Percentiles rank a stretch among this genome's conserved stretches.
phyloP scores from a whole-genome alignment of 2,797 vertebrate genomes.

The Acipenser ruthenus region DNA sequence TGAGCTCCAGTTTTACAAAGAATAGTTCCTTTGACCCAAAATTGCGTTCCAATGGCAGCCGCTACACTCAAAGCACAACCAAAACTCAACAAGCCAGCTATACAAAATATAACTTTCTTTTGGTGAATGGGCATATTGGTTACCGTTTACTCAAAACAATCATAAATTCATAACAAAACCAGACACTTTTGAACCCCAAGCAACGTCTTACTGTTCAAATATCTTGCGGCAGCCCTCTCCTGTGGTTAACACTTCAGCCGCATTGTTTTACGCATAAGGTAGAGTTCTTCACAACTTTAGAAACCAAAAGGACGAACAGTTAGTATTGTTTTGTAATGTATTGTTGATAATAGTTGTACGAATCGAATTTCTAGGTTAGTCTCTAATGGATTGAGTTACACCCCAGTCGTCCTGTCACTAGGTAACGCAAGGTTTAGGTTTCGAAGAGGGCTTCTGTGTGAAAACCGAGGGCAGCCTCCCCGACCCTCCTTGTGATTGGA shows the following conservation, averaged over 20 bases:
- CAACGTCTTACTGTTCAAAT: neutral
- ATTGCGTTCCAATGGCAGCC: conserved; percentile 63
- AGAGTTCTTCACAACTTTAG: neutral
- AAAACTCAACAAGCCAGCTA: conserved; percentile 60
- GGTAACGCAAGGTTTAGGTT: no score
- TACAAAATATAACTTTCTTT: conserved; percentile 73
- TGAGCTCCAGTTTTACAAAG: conserved; percentile 83
- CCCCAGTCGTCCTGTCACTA: neutral
- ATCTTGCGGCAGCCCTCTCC: conserved; percentile 1
- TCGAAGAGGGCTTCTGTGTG: no score
- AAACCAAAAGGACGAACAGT: no score
- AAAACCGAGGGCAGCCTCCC: no score
- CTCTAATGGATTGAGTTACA: neutral
- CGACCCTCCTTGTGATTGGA: no score
- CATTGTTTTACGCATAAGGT: neutral
- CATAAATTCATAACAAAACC: neutral
- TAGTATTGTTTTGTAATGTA: no score
- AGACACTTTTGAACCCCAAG: no score
- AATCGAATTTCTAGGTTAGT: neutral
- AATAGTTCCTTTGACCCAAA: conserved; percentile 68
- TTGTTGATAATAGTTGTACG: neutral
- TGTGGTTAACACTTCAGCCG: neutral
- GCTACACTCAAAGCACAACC: conserved; percentile 67
- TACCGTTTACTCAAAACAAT: neutral
- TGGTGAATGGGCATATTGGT: conserved; percentile 65